A percentile compares a stretch with the other conserved stretches of the same genome.
phyloP scores from a whole-genome alignment of 2,113 vertebrate species.

The Python bivittatus region DNA sequence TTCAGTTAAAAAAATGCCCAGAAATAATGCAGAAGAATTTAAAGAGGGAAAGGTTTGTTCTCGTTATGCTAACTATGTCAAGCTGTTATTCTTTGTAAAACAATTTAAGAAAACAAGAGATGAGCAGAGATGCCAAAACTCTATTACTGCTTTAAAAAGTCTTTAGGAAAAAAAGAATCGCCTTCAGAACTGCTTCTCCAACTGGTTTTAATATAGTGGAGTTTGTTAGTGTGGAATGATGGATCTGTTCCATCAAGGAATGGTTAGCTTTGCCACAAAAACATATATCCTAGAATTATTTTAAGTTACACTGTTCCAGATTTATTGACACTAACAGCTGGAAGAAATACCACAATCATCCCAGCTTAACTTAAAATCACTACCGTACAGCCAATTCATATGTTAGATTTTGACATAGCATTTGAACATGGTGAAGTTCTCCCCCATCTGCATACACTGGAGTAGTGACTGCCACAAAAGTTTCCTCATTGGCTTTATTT shows the following conservation, averaged over 20 bases:
- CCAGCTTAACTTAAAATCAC: slow-evolving; percentile 13
- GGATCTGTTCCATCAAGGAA: background rate
- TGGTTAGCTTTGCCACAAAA: slow-evolving; percentile 8
- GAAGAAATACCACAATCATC: slow-evolving; percentile 4
- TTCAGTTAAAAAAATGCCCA: slow-evolving; percentile 12
- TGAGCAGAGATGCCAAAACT: slow-evolving; percentile 21
- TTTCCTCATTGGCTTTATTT: background rate
- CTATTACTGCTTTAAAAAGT: slow-evolving; percentile 22
- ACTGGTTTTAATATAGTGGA: slow-evolving; percentile 29
- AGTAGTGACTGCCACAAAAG: background rate
- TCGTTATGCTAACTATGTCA: slow-evolving; percentile 19
- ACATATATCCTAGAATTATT: slow-evolving; percentile 33
- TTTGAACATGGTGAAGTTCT: background rate
- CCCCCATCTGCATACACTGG: background rate
- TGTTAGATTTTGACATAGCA: background rate
- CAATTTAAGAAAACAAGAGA: slow-evolving; percentile 25
- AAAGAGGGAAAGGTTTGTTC: slow-evolving; percentile 26
- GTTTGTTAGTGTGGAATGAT: background rate
- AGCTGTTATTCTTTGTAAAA: slow-evolving; percentile 22
- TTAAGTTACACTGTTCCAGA: slow-evolving; percentile 22
- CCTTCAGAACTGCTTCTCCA: slow-evolving; percentile 7
- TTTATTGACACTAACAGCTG: slow-evolving; percentile 13
- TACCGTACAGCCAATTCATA: slow-evolving; percentile 2
- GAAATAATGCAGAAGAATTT: slow-evolving; percentile 4
- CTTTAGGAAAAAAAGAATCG: background rate